Conservation (phyloP, 2,113 vertebrate genomes). For the Shinisaurus crocodilurus region DNA sequence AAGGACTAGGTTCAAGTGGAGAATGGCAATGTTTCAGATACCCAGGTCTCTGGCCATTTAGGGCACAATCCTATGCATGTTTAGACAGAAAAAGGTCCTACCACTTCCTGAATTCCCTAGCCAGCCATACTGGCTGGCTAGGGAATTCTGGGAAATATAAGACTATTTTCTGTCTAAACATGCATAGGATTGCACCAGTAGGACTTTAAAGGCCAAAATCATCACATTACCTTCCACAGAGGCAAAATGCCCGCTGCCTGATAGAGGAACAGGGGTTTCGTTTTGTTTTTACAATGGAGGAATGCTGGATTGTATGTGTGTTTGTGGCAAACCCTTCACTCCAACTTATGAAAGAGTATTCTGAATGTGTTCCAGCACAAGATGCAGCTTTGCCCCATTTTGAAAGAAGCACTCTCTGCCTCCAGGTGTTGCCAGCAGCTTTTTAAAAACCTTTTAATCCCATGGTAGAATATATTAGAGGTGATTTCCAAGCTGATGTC, state of each 20-base stretch:
- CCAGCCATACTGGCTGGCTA: too few species aligned
- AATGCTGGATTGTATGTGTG: background rate
- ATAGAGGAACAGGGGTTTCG: background rate
- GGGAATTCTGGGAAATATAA: too few species aligned
- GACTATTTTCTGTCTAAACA: too few species aligned
- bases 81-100: too few species aligned
- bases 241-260: background rate
- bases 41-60: background rate
- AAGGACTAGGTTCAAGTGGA: background rate
- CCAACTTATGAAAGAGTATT: background rate
- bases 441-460: background rate
- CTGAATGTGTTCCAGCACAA: background rate
- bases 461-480: background rate
- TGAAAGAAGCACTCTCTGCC: background rate
- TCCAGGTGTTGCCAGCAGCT: background rate
- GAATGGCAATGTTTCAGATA: background rate
- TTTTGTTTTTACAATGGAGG: background rate
- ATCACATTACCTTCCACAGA: background rate
- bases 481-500: background rate
- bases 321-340: background rate
- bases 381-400: background rate
- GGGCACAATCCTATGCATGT: too few species aligned
- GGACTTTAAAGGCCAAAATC: background rate
- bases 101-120: too few species aligned
- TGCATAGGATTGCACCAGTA: too few species aligned